A percentile compares a stretch with the other conserved stretches of the same genome.
Conservation (phyloP, 2,888 invertebrate species). For the Leptinotarsa peninsularis region DNA sequence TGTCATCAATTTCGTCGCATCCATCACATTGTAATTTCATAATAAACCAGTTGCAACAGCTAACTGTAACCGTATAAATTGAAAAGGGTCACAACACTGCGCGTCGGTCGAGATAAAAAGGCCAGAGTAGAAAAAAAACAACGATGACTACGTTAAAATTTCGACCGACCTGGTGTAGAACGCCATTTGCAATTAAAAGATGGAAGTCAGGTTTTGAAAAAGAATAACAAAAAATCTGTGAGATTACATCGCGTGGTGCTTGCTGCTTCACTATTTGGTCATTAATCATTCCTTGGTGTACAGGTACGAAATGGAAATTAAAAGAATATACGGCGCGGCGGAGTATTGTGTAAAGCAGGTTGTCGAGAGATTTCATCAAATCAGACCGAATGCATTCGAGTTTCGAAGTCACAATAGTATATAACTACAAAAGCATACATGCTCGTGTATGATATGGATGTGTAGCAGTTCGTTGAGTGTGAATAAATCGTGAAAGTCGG, state of each 20-base stretch:
- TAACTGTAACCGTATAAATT: constrained; percentile 11
- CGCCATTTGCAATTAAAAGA: constrained; percentile 31
- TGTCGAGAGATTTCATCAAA: constrained; percentile 16
- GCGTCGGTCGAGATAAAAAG: constrained; percentile 23
- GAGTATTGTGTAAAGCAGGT: constrained; percentile 24
- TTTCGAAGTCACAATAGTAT: background rate
- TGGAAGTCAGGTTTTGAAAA: constrained; percentile 25
- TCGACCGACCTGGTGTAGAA: constrained; percentile 24
- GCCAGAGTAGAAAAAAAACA: constrained; percentile 22
- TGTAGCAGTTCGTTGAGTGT: background rate
- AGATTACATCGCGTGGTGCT: constrained; percentile 30
- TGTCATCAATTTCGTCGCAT: background rate
- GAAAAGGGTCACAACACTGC: constrained; percentile 22
- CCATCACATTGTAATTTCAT: background rate
- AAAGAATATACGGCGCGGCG: constrained; percentile 16
- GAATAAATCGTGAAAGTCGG: too few species aligned
- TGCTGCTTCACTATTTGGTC: constrained; percentile 29
- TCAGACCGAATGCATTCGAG: background rate
- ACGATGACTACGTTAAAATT: constrained; percentile 25
- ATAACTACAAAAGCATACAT: background rate
- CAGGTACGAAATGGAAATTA: constrained; percentile 36
- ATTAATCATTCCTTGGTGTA: constrained; percentile 27
- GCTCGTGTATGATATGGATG: background rate
- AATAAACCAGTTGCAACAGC: constrained; percentile 5
- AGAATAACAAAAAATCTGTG: constrained; percentile 24